phyloP scores from a whole-genome alignment of 1,140 invertebrate genomes.

The Tetragnatha versicolor region DNA sequence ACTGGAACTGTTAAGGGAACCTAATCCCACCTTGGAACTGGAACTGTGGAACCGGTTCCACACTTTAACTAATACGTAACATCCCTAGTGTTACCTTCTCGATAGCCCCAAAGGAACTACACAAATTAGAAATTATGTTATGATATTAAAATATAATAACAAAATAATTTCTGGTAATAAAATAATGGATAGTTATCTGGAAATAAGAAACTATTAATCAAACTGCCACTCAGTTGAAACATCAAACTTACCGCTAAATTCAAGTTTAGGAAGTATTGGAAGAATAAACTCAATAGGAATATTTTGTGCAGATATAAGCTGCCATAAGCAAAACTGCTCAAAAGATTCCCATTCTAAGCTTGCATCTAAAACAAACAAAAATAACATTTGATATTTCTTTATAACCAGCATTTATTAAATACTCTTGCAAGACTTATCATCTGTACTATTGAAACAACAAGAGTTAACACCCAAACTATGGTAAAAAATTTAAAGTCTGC shows the following conservation, averaged over 20 bases:
- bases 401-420: neutral
- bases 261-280: slow-evolving; percentile 87
- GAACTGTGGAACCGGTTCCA: no score
- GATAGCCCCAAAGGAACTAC: no score
- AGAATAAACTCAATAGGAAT: slow-evolving; percentile 88
- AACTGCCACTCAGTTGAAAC: neutral
- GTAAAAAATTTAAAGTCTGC: neutral
- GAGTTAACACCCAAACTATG: neutral
- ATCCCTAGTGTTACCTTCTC: no score
- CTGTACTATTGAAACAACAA: neutral
- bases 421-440: neutral
- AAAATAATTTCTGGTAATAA: no score
- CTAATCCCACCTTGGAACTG: no score
- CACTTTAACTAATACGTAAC: no score
- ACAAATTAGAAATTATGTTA: no score
- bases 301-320: slow-evolving; percentile 89
- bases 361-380: slow-evolving; percentile 69
- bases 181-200: no score
- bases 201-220: neutral
- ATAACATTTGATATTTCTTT: neutral
- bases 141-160: neutral
- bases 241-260: slow-evolving; percentile 69
- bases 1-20: no score
- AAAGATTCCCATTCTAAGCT: slow-evolving; percentile 95
- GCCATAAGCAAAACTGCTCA: slow-evolving; percentile 96